phyloP scores from a whole-genome alignment of 2,888 invertebrate species.

The Autographa gamma region DNA sequence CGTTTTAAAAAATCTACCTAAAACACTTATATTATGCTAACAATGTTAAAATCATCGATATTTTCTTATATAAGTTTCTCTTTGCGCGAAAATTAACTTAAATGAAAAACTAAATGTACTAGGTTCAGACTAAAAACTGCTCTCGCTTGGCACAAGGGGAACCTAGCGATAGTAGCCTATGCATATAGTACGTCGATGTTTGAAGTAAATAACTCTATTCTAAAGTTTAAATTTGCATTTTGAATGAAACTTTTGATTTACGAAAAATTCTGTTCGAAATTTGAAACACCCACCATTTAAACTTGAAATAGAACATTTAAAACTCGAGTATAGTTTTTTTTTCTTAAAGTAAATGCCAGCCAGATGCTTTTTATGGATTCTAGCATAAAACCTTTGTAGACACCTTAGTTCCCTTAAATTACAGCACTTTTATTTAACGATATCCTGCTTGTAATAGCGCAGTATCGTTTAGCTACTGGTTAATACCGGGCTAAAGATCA shows the following conservation, averaged over 20 bases:
- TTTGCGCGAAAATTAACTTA: too few relatives aligned
- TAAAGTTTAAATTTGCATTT: background rate
- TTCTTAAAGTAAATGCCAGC: background rate
- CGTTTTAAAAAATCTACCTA: too few relatives aligned
- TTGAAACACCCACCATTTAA: background rate
- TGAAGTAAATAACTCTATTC: background rate
- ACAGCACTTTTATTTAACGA: background rate
- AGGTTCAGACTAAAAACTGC: too few relatives aligned
- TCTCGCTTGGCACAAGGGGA: too few relatives aligned
- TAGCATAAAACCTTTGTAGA: background rate
- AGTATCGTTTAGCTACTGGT: slow-evolving; percentile 29
- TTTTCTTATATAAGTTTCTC: too few relatives aligned
- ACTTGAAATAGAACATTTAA: background rate
- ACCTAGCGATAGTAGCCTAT: too few relatives aligned
- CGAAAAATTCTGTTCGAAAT: slow-evolving; percentile 8
- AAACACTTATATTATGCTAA: too few relatives aligned
- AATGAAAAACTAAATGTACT: too few relatives aligned
- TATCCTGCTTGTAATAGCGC: slow-evolving; percentile 3
- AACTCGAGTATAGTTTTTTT: background rate
- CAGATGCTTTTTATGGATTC: background rate
- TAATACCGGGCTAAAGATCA: slow-evolving; percentile 10
- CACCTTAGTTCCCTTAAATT: background rate
- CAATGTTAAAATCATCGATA: too few relatives aligned
- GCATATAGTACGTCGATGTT: too few relatives aligned
- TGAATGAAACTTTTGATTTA: background rate